These are phyloP conservation scores for Scomber colias DNA, from an alignment of 2,113 vertebrate species.

Conservation along the genomic window DNA sequence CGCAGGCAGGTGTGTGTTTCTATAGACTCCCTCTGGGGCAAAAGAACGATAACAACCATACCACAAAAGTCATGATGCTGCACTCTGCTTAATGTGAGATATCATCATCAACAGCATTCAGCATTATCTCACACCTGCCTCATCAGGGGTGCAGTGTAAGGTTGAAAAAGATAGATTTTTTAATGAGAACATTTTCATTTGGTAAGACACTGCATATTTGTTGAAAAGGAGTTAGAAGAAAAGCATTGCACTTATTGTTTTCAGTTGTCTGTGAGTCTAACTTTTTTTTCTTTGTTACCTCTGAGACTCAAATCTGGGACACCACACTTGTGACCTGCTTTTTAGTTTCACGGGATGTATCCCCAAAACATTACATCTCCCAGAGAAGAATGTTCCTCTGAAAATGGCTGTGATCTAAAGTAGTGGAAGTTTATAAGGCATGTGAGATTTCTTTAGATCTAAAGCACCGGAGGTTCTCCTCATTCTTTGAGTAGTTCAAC, in stretches of 20 bases:
- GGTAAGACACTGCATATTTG: background rate
- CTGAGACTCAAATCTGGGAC: conserved; percentile 49
- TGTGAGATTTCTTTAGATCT: conserved; percentile 61
- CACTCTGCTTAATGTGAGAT: conserved; percentile 73
- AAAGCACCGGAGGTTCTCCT: conserved; percentile 54
- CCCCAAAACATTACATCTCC: conserved; percentile 24
- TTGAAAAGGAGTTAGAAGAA: background rate
- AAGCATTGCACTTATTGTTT: background rate
- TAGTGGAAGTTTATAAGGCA: conserved; percentile 27
- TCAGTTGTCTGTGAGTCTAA: background rate
- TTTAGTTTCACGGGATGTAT: conserved; percentile 46
- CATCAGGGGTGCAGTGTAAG: conserved; percentile 29
- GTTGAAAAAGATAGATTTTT: conserved; percentile 2
- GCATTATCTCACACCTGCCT: conserved; percentile 72
- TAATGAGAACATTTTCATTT: conserved; percentile 22
- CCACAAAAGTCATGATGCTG: conserved; percentile 71
- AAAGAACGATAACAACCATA: conserved; percentile 15
- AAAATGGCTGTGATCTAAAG: conserved; percentile 44
- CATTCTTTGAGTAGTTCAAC: conserved; percentile 26
- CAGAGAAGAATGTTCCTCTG: conserved; percentile 7
- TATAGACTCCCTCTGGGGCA: conserved; percentile 27
- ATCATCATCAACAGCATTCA: conserved; percentile 58
- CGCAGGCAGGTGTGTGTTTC: conserved; percentile 65
- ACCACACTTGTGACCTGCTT: conserved; percentile 51
- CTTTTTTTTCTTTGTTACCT: conserved; percentile 9